These are phyloP conservation scores for Stegodyphus dumicola DNA, from an alignment of 1,140 invertebrate species.

Conservation along the genomic window DNA sequence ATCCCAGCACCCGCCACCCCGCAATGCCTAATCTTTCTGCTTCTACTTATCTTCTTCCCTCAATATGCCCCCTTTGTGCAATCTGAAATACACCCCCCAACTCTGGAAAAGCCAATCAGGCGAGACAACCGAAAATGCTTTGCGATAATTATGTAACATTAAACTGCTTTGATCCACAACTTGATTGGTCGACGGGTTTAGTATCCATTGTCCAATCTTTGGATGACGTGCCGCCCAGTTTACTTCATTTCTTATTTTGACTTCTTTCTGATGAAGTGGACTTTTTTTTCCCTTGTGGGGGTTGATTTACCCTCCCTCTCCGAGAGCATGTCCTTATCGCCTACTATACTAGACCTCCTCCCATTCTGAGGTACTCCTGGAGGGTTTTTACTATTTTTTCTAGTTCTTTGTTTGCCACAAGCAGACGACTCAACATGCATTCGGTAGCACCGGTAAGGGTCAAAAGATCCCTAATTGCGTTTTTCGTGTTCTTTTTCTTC, in stretches of 20 bases:
- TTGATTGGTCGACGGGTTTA: slow-evolving; percentile 33
- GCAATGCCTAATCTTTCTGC: slow-evolving; percentile 18
- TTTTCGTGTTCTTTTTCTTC: slow-evolving; percentile 33
- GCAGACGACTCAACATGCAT: slow-evolving; percentile 3
- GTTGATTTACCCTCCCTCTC: background rate
- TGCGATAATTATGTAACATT: slow-evolving; percentile 58
- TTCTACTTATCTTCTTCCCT: background rate
- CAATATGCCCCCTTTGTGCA: slow-evolving; percentile 3
- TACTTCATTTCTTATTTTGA: slow-evolving; percentile 15
- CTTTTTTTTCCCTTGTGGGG: slow-evolving; percentile 10
- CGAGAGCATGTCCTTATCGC: slow-evolving; percentile 14
- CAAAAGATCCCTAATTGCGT: slow-evolving; percentile 58
- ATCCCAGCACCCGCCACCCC: background rate
- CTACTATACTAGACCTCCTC: slow-evolving; percentile 25
- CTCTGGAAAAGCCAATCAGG: slow-evolving; percentile 38
- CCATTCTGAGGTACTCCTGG: slow-evolving; percentile 22
- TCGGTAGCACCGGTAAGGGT: slow-evolving; percentile 50
- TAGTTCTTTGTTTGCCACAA: background rate
- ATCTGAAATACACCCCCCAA: slow-evolving; percentile 27
- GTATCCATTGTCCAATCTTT: slow-evolving; percentile 60
- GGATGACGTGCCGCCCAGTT: slow-evolving; percentile 14
- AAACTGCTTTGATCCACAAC: slow-evolving; percentile 28
- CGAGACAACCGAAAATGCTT: slow-evolving; percentile 3
- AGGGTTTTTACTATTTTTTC: slow-evolving; percentile 17
- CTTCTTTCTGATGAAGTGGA: background rate